Conservation (phyloP, 35 echinoderm and acorn worm genomes). For the Apostichopus californicus region DNA sequence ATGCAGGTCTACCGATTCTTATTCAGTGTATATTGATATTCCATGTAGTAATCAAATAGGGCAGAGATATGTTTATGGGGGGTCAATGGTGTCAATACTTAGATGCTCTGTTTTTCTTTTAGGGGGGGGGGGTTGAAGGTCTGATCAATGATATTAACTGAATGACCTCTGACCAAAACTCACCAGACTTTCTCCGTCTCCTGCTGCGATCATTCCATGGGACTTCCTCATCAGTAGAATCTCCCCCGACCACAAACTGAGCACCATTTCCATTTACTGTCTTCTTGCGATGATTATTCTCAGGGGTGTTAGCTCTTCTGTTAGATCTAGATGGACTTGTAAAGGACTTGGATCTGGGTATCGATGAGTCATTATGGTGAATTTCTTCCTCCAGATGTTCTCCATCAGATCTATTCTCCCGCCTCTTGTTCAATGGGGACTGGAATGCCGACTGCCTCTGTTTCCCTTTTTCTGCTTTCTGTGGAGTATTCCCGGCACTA, state of each 20-base stretch:
- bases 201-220: conserved; percentile 52
- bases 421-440: conserved; percentile 4
- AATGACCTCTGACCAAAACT: not conserved
- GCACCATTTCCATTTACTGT: conserved; percentile 15
- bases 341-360: conserved; percentile 35
- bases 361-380: not conserved
- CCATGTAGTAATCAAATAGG: too few relatives aligned
- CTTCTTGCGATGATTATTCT: conserved; percentile 38
- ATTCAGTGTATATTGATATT: too few relatives aligned
- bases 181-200: conserved; percentile 56
- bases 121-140: too few relatives aligned
- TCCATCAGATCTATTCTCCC: conserved; percentile 26
- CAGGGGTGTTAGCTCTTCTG: conserved; percentile 6
- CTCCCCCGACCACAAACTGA: conserved; percentile 20
- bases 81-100: too few relatives aligned
- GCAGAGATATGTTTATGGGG: too few relatives aligned
- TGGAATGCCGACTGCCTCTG: conserved; percentile 42
- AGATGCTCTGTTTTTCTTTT: too few relatives aligned
- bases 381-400: not conserved
- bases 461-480: conserved; percentile 36
- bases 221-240: conserved; percentile 61
- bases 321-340: conserved; percentile 3
- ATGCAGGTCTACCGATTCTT: too few relatives aligned
- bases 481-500: conserved; percentile 41
- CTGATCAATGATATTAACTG: too few relatives aligned